phyloP scores from a whole-genome alignment of 2,888 invertebrate species.

The Crossocerus cetratus region DNA sequence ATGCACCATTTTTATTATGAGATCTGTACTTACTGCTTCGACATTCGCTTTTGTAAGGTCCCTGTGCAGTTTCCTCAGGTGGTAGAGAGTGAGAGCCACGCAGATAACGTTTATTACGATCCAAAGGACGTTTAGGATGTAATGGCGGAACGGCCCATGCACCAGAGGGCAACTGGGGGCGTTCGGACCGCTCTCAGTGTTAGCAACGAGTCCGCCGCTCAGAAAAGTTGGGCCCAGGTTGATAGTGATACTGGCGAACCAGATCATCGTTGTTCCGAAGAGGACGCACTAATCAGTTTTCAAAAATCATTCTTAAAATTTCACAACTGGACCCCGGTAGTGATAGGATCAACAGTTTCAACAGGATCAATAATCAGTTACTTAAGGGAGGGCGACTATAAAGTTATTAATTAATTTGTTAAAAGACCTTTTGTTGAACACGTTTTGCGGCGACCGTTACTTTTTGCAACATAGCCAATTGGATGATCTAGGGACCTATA shows the following conservation, averaged over 20 bases:
- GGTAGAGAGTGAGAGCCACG: conserved; percentile 89
- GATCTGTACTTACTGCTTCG: conserved; percentile 80
- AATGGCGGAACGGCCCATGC: conserved; percentile 92
- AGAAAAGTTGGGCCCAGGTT: conserved; percentile 93
- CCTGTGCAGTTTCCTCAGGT: conserved; percentile 88
- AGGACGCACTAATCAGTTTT: conserved; percentile 85
- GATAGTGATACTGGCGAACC: conserved; percentile 94
- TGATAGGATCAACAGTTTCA: no score
- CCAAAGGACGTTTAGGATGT: conserved; percentile 94
- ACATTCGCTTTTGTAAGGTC: conserved; percentile 90
- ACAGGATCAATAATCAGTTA: no score
- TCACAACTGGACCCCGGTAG: no score
- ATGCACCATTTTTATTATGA: neutral
- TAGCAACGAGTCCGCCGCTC: conserved; percentile 89
- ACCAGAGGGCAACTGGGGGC: conserved; percentile 91
- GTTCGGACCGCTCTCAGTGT: conserved; percentile 86
- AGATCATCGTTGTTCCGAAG: conserved; percentile 95
- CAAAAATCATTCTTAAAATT: no score
- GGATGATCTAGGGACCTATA: no score
- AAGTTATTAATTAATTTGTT: no score
- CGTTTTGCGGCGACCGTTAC: no score
- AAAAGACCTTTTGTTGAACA: no score
- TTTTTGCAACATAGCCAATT: no score
- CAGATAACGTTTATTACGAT: conserved; percentile 91
- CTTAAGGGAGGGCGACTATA: no score